Base-by-base conservation (phyloP, 2,797 vertebrate species). In the Pipistrellus pipistrellus region DNA sequence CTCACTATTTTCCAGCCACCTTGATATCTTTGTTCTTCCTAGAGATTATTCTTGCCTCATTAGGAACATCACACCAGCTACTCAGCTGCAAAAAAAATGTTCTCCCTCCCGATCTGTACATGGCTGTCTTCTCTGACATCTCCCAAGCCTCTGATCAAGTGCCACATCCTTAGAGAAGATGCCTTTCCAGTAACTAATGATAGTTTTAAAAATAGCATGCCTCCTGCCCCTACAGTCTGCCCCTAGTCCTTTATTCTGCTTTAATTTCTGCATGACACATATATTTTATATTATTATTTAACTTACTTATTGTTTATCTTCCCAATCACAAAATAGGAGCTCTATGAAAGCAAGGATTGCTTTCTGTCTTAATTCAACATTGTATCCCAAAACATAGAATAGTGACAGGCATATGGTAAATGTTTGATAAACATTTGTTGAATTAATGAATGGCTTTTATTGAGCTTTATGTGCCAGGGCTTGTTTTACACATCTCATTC, bases 1-100 rank as follows among this genome's bases (percentile, higher is more conserved):
- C 35, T 82, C 17, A 85, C 44, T 85, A 21, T 94, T 94, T 90
- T 53, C 44, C 21, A 81, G 35, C 5, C 3, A 68, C 27, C 68
- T 35, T 12, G 6, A 57, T 59, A 17, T 77, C 4, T 93, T 78
- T 92, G 9, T 4, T 66, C 8, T 75, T 92, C 46, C 44, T 27
- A 59, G 25, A 93, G 35, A 84, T 48, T 20, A 75, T 64, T 75
- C 9, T 95, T 76, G 21, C 30, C 71, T 92, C 71, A 82, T 73
- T 57, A 80, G 21, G 21, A 96, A 17, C 3, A 44, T 90, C 59
- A 82, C 3, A 25, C 17, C 64, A 68, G 8, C 51, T 94, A 6
- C 13, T 87, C 17, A 4, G 55, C 59, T 51, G 57, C 14, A 21
- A 76, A 32, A 69, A 72, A 57, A 57, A 57, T 11, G 14, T 20